Evolutionary conservation across 2,888 invertebrate species (phyloP).

Genomic region (Amiota mariae): DNA sequence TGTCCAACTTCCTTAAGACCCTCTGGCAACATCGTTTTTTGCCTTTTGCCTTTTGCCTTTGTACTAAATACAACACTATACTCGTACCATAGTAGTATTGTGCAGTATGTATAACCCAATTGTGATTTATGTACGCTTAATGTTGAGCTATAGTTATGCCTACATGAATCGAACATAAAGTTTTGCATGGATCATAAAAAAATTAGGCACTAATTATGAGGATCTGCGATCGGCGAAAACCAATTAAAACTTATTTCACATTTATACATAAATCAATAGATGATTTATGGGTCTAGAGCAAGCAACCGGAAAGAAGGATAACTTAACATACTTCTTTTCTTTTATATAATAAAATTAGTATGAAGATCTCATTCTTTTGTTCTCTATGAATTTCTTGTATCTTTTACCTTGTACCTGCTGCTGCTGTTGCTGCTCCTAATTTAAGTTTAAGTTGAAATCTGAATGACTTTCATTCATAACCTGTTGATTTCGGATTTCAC

Average conservation of each 20-base stretch:
- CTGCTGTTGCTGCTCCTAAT: not conserved
- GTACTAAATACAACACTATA: too few relatives aligned
- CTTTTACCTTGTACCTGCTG: not conserved
- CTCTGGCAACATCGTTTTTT: too few relatives aligned
- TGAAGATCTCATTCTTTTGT: constrained; percentile 3
- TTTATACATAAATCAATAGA: constrained; percentile 60
- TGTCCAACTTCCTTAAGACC: too few relatives aligned
- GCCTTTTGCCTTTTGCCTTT: too few relatives aligned
- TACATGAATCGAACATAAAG: not conserved
- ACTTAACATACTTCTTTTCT: constrained; percentile 19
- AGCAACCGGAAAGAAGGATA: constrained; percentile 32
- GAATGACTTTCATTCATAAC: constrained; percentile 48
- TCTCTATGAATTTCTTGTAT: not conserved
- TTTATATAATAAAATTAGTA: not conserved
- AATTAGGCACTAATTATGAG: constrained; percentile 66
- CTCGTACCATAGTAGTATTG: not conserved
- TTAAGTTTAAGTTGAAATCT: not conserved
- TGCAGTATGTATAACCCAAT: constrained; percentile 5
- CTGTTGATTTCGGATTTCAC: constrained; percentile 8
- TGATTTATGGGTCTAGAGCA: constrained; percentile 61
- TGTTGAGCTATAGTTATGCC: not conserved
- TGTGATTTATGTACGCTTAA: constrained; percentile 57
- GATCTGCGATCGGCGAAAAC: constrained; percentile 50
- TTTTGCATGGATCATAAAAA: constrained; percentile 47
- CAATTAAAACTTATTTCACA: constrained; percentile 64